A percentile compares a stretch with the other conserved stretches of the same genome.
phyloP scores from a whole-genome alignment of 1,140 invertebrate species.

The Nebria ingens region DNA sequence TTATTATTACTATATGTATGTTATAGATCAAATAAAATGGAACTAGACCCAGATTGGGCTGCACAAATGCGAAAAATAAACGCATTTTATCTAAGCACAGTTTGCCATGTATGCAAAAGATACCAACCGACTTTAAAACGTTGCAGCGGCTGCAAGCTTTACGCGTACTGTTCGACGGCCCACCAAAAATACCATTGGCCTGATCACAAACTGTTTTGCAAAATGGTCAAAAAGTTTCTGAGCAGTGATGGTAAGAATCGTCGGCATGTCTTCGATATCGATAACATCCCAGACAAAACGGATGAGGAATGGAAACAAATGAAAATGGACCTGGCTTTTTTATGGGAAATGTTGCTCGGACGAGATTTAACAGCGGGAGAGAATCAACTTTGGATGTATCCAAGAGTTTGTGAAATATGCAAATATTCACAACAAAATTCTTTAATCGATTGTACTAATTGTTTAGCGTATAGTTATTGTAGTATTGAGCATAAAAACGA shows the following conservation, averaged over 20 bases:
- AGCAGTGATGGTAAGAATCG: neutral
- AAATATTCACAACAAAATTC: neutral
- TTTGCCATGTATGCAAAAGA: neutral
- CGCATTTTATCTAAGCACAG: neutral
- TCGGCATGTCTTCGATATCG: neutral
- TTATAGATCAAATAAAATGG: too few species aligned
- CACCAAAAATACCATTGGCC: neutral
- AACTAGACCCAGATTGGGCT: too few species aligned
- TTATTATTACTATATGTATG: too few species aligned
- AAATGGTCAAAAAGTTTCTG: neutral
- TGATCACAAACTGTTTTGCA: neutral
- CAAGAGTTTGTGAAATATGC: neutral
- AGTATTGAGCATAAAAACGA: neutral
- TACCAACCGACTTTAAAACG: neutral
- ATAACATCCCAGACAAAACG: neutral
- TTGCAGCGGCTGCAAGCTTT: neutral
- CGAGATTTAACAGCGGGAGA: neutral
- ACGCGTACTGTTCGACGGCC: neutral
- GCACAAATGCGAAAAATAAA: neutral
- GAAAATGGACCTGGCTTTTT: neutral
- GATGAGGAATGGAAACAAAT: neutral
- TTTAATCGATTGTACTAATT: neutral
- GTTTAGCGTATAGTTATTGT: neutral
- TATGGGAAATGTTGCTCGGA: neutral
- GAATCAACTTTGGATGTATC: constrained; percentile 1